These are phyloP conservation scores for Chlorodrepanis virens DNA, from an alignment of 2,113 vertebrate genomes.

Conservation along the genomic window DNA sequence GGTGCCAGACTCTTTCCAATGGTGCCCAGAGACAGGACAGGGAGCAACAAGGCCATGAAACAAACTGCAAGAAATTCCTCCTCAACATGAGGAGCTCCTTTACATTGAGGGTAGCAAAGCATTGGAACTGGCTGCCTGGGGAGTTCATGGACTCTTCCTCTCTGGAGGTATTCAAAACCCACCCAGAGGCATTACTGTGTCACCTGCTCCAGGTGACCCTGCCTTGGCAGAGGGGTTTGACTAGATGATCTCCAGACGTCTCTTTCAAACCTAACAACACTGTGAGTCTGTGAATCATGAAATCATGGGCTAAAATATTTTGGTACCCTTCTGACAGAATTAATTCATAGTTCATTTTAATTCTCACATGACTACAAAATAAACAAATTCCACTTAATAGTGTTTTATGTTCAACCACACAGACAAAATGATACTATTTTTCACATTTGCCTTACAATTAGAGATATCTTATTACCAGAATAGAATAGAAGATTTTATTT, in stretches of 20 bases:
- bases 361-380: background rate
- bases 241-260: too few species aligned
- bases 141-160: background rate
- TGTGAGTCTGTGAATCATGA: background rate
- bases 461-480: background rate
- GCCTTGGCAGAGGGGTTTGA: background rate
- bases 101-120: background rate
- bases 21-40: background rate
- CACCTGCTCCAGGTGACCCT: background rate
- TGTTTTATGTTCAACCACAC: background rate
- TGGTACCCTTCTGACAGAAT: background rate
- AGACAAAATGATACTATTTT: background rate
- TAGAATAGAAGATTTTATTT: background rate
- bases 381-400: background rate
- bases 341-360: background rate
- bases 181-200: accelerated
- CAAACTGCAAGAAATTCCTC: background rate
- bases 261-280: background rate
- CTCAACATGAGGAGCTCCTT: background rate
- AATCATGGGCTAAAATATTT: background rate
- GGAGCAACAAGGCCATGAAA: background rate
- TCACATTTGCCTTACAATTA: background rate
- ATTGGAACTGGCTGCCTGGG: too few species aligned
- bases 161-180: background rate
- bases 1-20: background rate